Conservation (phyloP, 2,113 vertebrate species). For the Bostrychus sinensis region DNA sequence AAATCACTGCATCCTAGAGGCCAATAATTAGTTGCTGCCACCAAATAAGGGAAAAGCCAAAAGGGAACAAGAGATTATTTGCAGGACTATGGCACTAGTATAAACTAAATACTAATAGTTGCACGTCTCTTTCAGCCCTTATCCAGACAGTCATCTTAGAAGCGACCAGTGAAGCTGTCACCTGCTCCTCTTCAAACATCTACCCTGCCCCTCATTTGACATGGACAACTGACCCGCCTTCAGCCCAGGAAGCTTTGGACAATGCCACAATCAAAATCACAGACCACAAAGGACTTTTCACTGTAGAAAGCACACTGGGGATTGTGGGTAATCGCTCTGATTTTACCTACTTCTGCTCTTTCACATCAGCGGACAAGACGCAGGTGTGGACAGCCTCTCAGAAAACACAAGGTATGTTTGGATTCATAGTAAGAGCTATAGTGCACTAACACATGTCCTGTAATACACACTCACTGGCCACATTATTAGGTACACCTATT, state of each 20-base stretch:
- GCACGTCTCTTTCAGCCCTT: constrained; percentile 62
- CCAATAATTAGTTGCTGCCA: no score
- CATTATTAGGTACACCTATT: background rate
- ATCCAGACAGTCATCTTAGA: constrained; percentile 77
- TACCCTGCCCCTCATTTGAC: constrained; percentile 71
- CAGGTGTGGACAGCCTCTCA: constrained; percentile 78
- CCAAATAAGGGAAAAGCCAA: no score
- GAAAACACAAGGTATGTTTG: constrained; percentile 74
- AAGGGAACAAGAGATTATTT: no score
- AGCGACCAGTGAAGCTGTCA: constrained; percentile 59
- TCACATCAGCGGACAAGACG: constrained; percentile 69
- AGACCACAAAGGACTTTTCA: constrained; percentile 76
- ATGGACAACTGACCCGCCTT: constrained; percentile 51
- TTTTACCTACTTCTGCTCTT: constrained; percentile 75
- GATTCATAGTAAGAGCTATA: background rate
- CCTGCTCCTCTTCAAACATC: constrained; percentile 76
- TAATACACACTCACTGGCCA: no score
- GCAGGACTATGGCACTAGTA: no score
- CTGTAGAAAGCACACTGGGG: constrained; percentile 69
- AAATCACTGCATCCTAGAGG: no score
- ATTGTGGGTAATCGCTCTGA: constrained; percentile 69
- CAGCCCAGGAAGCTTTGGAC: constrained; percentile 39
- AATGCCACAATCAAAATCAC: constrained; percentile 68
- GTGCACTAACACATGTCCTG: no score
- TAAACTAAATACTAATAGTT: background rate